A percentile compares a stretch with the other conserved stretches of the same genome.
Conservation (phyloP, 2,888 invertebrate species). For the Zelleria hepariella region DNA sequence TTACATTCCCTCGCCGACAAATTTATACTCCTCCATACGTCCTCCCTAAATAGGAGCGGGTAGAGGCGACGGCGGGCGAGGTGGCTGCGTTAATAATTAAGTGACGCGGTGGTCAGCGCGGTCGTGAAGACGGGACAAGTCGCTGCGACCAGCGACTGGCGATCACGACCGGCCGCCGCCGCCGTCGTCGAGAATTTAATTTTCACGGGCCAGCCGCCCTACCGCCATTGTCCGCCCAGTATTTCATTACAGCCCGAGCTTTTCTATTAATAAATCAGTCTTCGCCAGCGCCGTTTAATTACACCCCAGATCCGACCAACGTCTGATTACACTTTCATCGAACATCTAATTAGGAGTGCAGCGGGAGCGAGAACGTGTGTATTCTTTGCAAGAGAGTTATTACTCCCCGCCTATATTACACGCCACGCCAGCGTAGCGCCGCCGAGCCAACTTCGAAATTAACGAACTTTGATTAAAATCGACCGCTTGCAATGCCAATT, state of each 20-base stretch:
- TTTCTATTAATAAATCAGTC: conserved; percentile 73
- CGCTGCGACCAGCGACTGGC: conserved; percentile 21
- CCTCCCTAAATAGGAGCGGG: conserved; percentile 43
- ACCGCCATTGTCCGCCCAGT: conserved; percentile 69
- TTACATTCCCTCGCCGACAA: conserved; percentile 68
- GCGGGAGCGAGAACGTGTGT: conserved; percentile 50
- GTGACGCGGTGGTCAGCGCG: conserved; percentile 30
- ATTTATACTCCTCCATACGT: conserved; percentile 66
- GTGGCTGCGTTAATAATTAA: conserved; percentile 50
- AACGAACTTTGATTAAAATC: conserved; percentile 64
- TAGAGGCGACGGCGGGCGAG: conserved; percentile 18
- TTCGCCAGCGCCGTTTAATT: conserved; percentile 70
- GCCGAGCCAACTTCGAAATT: conserved; percentile 51
- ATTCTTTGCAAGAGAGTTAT: conserved; percentile 61
- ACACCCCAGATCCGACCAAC: conserved; percentile 65
- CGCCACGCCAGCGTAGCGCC: conserved; percentile 36
- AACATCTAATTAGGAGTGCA: conserved; percentile 72
- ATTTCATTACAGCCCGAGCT: conserved; percentile 71
- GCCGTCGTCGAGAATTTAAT: conserved; percentile 64
- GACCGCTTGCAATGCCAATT: conserved; percentile 36
- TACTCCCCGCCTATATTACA: conserved; percentile 54
- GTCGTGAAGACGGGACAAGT: conserved; percentile 50
- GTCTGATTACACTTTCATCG: conserved; percentile 72
- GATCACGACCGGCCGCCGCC: conserved; percentile 22
- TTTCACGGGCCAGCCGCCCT: conserved; percentile 61